Base-by-base conservation (phyloP, 2,113 vertebrate genomes). In the Macaca nemestrina region DNA sequence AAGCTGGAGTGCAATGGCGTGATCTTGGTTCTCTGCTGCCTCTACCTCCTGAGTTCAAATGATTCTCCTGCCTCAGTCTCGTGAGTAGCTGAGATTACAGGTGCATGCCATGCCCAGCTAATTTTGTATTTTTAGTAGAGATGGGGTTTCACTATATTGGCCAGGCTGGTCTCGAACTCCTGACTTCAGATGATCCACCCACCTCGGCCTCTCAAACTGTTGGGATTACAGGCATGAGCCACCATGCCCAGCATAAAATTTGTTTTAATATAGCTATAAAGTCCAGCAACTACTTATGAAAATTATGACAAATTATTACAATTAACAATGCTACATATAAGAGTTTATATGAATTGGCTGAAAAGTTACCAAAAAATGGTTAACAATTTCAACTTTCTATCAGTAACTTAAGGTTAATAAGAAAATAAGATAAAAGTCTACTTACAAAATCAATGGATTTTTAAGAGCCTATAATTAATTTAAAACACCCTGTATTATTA, bases 401-500 rank as follows among this genome's bases (percentile, higher is more conserved):
- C 16, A 12, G n/a, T 72, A 86, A 76, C 72, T 78, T 84, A 84
- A 88, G 16, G 38, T 48, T 23, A 95, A 90, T 85, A 8, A 94
- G 18, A 96, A 94, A 67, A 67, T 84, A 48, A 90, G 79, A 68
- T 82, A 91, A 94, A 92, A 93, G 3, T 80, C 13, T 88, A 3
- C 43, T 93, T 88, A 81, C 80, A 43, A 94, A 95, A 96, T 90
- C 45, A 95, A 88, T 85, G 35, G 22, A 88, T 90, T 97, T 50
- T 94, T 27, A 94, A 40, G 25, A 91, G 13, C 55, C 27, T 3
- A 90, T 75, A 88, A 90, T 89, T 90, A 97, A 80, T 92, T 78
- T 83, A 76, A 90, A 86, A 35, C 6, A 70, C 0, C 2, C 5
- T 80, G 27, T 89, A 23, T 76, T 90, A 89, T 79, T 75, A 97